Evolutionary conservation across 1,140 invertebrate species (phyloP).

Genomic region (Drosophila hydei): DNA sequence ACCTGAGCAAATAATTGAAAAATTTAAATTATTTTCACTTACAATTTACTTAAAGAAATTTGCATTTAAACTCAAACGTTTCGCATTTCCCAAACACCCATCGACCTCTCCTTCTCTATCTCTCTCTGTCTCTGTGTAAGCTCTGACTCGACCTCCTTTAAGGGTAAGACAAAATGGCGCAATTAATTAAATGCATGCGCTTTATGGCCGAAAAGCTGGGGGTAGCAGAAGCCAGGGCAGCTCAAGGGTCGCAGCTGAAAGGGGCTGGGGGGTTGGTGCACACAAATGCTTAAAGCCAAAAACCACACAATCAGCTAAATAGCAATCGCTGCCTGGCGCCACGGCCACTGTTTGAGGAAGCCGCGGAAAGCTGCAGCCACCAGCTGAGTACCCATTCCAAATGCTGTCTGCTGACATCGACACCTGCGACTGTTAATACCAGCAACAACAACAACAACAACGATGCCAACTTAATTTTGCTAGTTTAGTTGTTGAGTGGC

Average conservation of each 20-base stretch:
- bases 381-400: not conserved
- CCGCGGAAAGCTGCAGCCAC: constrained; percentile 17
- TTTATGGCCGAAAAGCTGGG: constrained; percentile 47
- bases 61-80: constrained; percentile 4
- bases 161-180: constrained; percentile 61
- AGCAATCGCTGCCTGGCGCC: constrained; percentile 53
- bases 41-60: constrained; percentile 7
- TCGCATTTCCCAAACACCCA: not conserved
- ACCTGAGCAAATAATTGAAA: constrained; percentile 4
- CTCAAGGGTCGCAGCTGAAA: too few species aligned
- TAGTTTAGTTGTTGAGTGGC: constrained; percentile 64
- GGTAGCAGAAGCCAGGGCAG: not conserved
- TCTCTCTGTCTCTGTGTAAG: not conserved
- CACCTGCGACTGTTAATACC: constrained; percentile 42
- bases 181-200: constrained; percentile 73
- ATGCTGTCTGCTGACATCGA: constrained; percentile 60
- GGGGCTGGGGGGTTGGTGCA: not conserved
- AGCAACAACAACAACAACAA: constrained; percentile 18
- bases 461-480: constrained; percentile 66
- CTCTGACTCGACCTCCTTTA: constrained; percentile 37
- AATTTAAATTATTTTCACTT: not conserved
- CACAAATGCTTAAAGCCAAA: constrained; percentile 62
- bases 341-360: constrained; percentile 35
- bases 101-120: not conserved
- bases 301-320: constrained; percentile 76